phyloP scores from a whole-genome alignment of 2,113 vertebrate species.

The Hippocampus barbouri region DNA sequence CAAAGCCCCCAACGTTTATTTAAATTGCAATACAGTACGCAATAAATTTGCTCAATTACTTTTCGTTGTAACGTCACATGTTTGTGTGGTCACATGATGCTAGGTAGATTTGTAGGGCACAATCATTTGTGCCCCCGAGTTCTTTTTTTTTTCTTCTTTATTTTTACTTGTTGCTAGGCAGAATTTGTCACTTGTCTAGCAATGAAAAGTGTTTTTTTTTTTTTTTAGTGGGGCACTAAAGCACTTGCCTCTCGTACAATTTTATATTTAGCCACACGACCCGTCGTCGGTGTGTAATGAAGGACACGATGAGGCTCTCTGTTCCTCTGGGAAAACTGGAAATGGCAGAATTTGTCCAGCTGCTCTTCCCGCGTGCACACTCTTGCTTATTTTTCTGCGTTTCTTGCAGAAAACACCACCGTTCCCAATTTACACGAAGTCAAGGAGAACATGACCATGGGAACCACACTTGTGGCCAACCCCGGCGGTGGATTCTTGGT shows the following conservation, averaged over 20 bases:
- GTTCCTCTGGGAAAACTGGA: constrained; percentile 59
- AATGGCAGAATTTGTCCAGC: constrained; percentile 56
- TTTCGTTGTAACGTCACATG: no score
- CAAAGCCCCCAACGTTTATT: no score
- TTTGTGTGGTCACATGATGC: neutral
- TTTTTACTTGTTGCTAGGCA: neutral
- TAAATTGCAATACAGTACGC: no score
- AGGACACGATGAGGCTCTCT: constrained; percentile 14
- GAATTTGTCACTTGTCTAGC: neutral
- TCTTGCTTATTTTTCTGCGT: constrained; percentile 60
- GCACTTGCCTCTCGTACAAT: constrained; percentile 5
- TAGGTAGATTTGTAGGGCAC: no score
- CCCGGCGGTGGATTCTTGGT: constrained; percentile 96
- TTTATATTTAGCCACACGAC: constrained; percentile 32
- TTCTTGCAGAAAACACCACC: constrained; percentile 76
- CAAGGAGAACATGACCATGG: constrained; percentile 98
- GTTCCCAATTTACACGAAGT: constrained; percentile 87
- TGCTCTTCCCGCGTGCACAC: constrained; percentile 38
- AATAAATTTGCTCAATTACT: no score
- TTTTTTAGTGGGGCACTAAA: neutral
- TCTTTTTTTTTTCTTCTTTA: no score
- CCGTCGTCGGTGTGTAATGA: constrained; percentile 5
- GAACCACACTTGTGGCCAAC: constrained; percentile 91
- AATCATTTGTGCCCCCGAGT: no score
- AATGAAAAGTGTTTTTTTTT: neutral